Conservation (phyloP, 2,113 vertebrate genomes). For the Gymnobelideus leadbeateri region DNA sequence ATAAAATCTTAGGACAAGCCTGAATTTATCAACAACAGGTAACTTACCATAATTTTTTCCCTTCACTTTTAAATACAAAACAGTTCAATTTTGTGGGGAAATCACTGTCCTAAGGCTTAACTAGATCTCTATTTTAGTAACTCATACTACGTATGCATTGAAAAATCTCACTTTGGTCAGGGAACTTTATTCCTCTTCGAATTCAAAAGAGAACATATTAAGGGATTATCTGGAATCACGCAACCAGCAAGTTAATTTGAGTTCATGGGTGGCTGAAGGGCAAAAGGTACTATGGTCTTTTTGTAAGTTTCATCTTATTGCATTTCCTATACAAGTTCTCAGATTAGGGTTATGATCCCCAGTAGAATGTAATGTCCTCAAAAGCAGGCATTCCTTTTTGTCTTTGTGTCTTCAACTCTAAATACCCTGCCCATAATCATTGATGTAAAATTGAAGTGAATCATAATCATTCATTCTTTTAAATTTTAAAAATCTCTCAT, state of each 20-base stretch:
- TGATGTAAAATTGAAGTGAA: background rate
- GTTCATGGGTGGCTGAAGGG: background rate
- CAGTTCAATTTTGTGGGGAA: background rate
- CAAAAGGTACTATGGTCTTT: background rate
- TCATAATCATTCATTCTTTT: background rate
- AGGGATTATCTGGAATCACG: background rate
- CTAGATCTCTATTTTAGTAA: background rate
- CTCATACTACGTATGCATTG: background rate
- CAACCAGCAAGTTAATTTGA: background rate
- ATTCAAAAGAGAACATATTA: background rate
- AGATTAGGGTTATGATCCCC: background rate
- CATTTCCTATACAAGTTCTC: background rate
- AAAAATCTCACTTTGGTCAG: background rate
- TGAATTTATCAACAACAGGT: background rate
- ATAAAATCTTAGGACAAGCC: background rate
- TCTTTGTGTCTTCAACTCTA: background rate
- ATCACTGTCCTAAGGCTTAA: background rate
- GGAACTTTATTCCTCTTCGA: background rate
- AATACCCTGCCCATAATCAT: background rate
- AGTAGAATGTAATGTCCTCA: background rate
- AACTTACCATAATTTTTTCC: background rate
- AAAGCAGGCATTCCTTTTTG: background rate
- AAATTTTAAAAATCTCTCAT: background rate
- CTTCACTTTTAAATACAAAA: background rate
- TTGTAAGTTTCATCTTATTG: background rate